A percentile compares a stretch with the other conserved stretches of the same genome.
Conservation (phyloP, 1,140 invertebrate species). For the Formica exsecta region DNA sequence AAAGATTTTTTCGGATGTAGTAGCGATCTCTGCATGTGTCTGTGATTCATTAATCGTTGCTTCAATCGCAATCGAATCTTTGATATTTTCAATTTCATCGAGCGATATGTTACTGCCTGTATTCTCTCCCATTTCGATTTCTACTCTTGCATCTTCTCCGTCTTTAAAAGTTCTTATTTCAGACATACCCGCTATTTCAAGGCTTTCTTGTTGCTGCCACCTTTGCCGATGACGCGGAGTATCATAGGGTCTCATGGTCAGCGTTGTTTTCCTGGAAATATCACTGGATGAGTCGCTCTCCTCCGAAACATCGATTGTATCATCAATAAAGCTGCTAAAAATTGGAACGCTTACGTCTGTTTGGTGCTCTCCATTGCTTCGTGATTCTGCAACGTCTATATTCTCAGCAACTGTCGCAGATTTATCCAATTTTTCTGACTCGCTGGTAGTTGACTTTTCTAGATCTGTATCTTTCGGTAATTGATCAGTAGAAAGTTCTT, state of each 20-base stretch:
- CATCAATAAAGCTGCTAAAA: slow-evolving; percentile 69
- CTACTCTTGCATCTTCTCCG: slow-evolving; percentile 36
- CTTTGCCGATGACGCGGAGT: slow-evolving; percentile 78
- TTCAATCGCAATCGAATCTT: slow-evolving; percentile 32
- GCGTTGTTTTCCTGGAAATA: slow-evolving; percentile 82
- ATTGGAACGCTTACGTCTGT: slow-evolving; percentile 72
- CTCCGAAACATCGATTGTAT: slow-evolving; percentile 70
- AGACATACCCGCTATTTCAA: neutral
- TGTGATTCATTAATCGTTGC: neutral
- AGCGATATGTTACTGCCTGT: slow-evolving; percentile 10
- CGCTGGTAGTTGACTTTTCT: neutral
- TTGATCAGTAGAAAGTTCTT: neutral
- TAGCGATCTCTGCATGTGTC: neutral
- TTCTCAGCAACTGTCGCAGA: neutral
- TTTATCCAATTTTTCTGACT: neutral
- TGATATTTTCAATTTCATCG: slow-evolving; percentile 4
- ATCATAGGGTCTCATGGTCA: slow-evolving; percentile 80
- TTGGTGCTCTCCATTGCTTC: slow-evolving; percentile 33
- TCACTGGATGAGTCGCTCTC: slow-evolving; percentile 84
- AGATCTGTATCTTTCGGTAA: slow-evolving; percentile 3
- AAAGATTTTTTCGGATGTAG: neutral
- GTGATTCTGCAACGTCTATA: neutral
- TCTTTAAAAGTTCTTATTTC: slow-evolving; percentile 20
- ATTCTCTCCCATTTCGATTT: slow-evolving; percentile 70
- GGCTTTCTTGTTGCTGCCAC: slow-evolving; percentile 50